These are phyloP conservation scores for Hyla sarda DNA, from an alignment of 2,113 vertebrate species.

Conservation along the genomic window DNA sequence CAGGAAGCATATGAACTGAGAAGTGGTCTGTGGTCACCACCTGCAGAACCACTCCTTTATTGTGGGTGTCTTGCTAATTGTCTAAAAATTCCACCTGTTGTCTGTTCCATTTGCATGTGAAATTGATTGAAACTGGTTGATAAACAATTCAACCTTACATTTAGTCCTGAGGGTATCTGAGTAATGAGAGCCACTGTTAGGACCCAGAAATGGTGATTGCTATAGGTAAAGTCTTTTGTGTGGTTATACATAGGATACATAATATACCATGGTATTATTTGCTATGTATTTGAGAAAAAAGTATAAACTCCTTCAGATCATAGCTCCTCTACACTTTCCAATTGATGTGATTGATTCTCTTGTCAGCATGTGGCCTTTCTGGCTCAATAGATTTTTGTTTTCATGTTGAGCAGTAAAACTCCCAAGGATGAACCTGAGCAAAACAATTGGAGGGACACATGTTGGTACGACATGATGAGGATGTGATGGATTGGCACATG, in stretches of 20 bases:
- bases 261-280: neutral
- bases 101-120: too few species aligned
- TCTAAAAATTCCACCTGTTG: too few species aligned
- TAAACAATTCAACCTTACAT: too few species aligned
- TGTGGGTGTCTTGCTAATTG: too few species aligned
- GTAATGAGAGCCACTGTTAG: too few species aligned
- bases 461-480: neutral
- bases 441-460: neutral
- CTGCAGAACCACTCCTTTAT: too few species aligned
- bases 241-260: neutral
- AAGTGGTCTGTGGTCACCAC: too few species aligned
- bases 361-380: neutral
- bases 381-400: neutral
- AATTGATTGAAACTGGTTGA: too few species aligned
- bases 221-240: too few species aligned
- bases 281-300: neutral
- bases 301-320: neutral
- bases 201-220: too few species aligned
- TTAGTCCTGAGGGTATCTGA: too few species aligned
- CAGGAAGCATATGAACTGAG: too few species aligned
- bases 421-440: neutral
- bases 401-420: neutral
- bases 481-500: neutral
- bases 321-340: neutral
- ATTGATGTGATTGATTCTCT: neutral